Percentiles rank a stretch among this genome's conserved stretches.
Conservation (phyloP, 2,113 vertebrate species). For the Chauna torquata region DNA sequence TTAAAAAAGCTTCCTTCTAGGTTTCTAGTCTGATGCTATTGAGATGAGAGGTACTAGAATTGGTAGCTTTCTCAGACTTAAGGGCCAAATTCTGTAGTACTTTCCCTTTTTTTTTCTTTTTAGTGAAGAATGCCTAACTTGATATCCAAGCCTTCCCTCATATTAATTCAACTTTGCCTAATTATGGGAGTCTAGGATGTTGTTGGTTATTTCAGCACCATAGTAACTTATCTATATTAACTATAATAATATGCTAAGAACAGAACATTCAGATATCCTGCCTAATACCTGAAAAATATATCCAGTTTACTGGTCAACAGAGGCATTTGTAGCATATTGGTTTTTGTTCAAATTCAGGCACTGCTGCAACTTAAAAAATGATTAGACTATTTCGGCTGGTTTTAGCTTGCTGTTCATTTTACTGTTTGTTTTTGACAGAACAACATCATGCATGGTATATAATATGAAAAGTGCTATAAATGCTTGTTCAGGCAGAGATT, state of each 20-base stretch:
- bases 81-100: neutral
- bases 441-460: neutral
- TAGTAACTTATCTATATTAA: neutral
- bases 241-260: neutral
- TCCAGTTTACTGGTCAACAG: neutral
- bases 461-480: neutral
- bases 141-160: neutral
- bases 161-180: neutral
- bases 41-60: neutral
- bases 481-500: neutral
- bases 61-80: neutral
- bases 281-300: neutral
- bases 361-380: neutral
- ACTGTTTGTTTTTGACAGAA: neutral
- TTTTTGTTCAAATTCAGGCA: neutral
- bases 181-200: neutral
- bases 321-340: neutral
- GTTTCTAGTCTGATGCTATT: neutral
- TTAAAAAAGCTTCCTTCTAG: neutral
- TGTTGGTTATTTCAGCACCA: neutral
- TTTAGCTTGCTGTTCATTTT: neutral
- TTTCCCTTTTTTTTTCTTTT: neutral
- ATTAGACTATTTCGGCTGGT: neutral
- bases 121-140: neutral
- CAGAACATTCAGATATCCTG: neutral